Base-by-base conservation (phyloP, 2,797 vertebrate species). In the Masticophis lateralis region DNA sequence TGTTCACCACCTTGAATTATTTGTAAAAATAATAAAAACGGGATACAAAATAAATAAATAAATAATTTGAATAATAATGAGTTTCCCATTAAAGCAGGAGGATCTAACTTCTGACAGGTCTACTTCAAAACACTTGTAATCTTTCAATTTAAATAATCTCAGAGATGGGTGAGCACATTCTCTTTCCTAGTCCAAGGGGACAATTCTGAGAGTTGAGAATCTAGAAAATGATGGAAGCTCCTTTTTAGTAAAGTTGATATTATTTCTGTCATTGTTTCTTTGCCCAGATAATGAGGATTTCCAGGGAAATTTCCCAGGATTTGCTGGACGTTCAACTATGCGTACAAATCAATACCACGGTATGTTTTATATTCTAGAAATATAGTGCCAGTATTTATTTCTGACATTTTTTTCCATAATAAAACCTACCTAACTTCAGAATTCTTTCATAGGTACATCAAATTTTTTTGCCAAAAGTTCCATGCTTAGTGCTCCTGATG, bases 281-380 rank as follows among this genome's bases (percentile, higher is more conserved):
- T 27, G 87, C 4, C 16, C 57, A 97, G 97, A 97, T 88, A 97
- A 97, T n/a, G 95, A 97, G 91, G 95, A 95, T 90, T 2, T 55
- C 5, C 1, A 3, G 3, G 13, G 1, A 27, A 0, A 0, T 0
- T 6, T 37, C 9, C 2, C 2, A 74, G 2, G 69, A 74, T 3
- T 4, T 74, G 32, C n/a, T 16, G 3, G 6, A 47, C 8, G 0
- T 16, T 1, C 16, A 20, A 0, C 0, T 37, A 3, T 20, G 1
- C 16, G 1, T 53, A 1, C 0, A 18, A 1, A 0, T 20, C 0
- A 0, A 66, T 1, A 0, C 10, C 0, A 0, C 2, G 43, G 90
- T 93, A 91, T 43, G 92, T 88, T 91, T 88, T 61, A 47, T 60
- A 5, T 2, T 55, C n/a, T 25, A 88, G 28, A 66, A 25, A 88